Evolutionary conservation across 2,888 invertebrate species (phyloP), one percentile per base, ranked within the genome.

Genomic region (Melieria crassipennis): DNA sequence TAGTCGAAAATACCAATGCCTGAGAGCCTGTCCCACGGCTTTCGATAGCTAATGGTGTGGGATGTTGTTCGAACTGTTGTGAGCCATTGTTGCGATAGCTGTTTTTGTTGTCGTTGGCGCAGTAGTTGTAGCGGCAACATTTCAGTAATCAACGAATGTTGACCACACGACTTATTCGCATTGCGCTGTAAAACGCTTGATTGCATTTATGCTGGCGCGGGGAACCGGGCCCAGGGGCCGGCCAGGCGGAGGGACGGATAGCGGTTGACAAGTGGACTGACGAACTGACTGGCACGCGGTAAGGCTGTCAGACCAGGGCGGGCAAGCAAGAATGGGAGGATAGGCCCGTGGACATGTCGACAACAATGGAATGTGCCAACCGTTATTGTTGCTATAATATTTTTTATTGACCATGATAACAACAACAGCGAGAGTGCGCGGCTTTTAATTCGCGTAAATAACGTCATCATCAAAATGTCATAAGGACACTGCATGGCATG

Each of bases 381-480:
- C 43, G 60, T 43, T 7, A 30, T 9, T 13, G 13, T 30, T 62
- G 46, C 16, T 64, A 30, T 52, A 10, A 10, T 52, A 43, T 42
- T 48, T 57, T 64, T 48, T 48, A 50, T 50, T 64, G 6, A 30
- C 64, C 48, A 64, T 50, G 30, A 45, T 46, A 45, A 46, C 61
- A 16, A 47, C 9, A 30, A 16, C 63, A 48, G 48, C 10, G n/a
- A 62, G n/a, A 13, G 10, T 30, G 47, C 70, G 73, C 78, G 79
- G 82, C 79, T 83, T 83, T 83, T 82, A 83, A 81, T 82, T 82
- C 81, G 81, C 80, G 82, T 81, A 83, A 83, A 81, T 79, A 81
- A 83, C 79, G 79, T 79, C 78, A 79, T 80, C 83, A 82, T 81
- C 80, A 65, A 83, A 83, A 82, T 83, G 82, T 82, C 83, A 82